A percentile compares a stretch with the other conserved stretches of the same genome.
Conservation (phyloP, 2,797 vertebrate genomes). For the Meda fulgida region DNA sequence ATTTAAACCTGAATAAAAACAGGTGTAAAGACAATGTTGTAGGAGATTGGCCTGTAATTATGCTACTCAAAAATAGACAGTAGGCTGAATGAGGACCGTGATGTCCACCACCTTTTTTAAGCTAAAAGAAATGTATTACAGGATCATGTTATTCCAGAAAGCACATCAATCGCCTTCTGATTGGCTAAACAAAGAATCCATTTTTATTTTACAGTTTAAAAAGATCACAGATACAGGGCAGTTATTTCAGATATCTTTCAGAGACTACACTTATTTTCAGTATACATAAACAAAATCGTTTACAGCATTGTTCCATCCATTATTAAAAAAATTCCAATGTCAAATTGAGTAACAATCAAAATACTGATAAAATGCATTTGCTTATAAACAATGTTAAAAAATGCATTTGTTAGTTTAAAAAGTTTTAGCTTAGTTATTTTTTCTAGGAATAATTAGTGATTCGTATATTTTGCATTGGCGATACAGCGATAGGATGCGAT, state of each 20-base stretch:
- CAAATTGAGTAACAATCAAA: constrained; percentile 17
- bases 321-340: not conserved
- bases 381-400: constrained; percentile 17
- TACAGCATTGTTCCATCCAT: not conserved
- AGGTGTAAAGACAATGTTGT: too few species aligned
- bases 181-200: not conserved
- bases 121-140: not conserved
- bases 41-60: too few species aligned
- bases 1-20: too few species aligned
- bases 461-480: not conserved
- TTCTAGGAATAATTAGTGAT: not conserved
- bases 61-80: too few species aligned
- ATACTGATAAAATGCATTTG: not conserved
- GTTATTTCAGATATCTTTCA: constrained; percentile 12
- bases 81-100: too few species aligned
- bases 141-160: not conserved
- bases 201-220: constrained; percentile 4
- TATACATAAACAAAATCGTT: not conserved
- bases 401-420: constrained; percentile 18
- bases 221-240: constrained; percentile 20
- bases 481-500: constrained; percentile 1
- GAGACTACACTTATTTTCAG: not conserved
- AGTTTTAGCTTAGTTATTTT: not conserved
- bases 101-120: too few species aligned
- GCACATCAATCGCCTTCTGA: not conserved